phyloP scores from a whole-genome alignment of 2,113 vertebrate genomes.

The Pitta sordida region DNA sequence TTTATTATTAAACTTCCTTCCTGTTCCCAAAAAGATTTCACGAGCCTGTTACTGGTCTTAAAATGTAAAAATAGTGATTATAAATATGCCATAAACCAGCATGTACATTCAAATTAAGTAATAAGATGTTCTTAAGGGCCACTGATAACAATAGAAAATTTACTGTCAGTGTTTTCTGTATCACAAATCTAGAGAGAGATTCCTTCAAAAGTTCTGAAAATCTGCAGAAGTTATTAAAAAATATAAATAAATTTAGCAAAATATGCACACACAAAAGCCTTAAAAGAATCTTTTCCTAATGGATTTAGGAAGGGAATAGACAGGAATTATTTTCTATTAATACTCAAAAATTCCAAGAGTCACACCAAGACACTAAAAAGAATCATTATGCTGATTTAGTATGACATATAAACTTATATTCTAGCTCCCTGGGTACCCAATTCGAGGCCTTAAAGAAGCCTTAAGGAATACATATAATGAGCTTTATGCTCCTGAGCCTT shows the following conservation, averaged over 20 bases:
- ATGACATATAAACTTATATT: neutral
- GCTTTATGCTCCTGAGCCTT: neutral
- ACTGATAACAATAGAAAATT: neutral
- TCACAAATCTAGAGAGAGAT: neutral
- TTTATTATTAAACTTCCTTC: constrained; percentile 5
- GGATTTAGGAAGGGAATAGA: neutral
- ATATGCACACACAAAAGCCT: neutral
- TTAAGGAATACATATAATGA: neutral
- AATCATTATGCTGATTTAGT: constrained; percentile 10
- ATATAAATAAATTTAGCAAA: neutral
- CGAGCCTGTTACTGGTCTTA: neutral
- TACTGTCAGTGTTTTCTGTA: neutral
- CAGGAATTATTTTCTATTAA: constrained; percentile 23
- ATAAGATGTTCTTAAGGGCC: neutral
- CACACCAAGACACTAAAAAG: neutral
- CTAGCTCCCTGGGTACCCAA: neutral
- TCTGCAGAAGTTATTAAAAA: neutral
- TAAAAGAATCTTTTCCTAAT: neutral
- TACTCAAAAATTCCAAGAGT: neutral
- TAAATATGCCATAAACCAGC: neutral
- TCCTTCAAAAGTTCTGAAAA: neutral
- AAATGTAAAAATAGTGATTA: neutral
- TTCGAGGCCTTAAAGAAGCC: neutral
- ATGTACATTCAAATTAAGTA: neutral
- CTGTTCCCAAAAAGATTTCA: neutral